These are phyloP conservation scores for Melozone crissalis DNA, from an alignment of 2,113 vertebrate species.

Conservation along the genomic window DNA sequence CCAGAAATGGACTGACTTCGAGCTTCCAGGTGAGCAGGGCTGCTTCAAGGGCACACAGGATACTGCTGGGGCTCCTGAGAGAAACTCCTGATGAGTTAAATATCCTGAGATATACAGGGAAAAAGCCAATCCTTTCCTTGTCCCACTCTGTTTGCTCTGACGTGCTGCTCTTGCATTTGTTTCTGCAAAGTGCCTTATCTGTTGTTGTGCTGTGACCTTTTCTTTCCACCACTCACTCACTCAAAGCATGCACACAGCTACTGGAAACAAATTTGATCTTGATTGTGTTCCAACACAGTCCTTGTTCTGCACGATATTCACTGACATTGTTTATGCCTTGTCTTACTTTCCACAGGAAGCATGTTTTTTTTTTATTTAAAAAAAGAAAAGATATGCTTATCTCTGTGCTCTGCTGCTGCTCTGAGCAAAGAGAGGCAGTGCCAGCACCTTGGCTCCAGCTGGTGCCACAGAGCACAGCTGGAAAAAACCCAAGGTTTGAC, in stretches of 20 bases:
- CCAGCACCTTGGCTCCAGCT: neutral
- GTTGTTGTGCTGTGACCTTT: slow-evolving; percentile 1
- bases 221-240: neutral
- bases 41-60: rapidly evolving
- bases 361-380: neutral
- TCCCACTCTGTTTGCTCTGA: neutral
- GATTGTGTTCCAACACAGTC: neutral
- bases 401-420: neutral
- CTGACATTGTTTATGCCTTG: slow-evolving; percentile 48
- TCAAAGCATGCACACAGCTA: slow-evolving; percentile 9
- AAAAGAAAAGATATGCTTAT: slow-evolving; percentile 1
- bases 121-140: neutral
- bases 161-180: neutral
- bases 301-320: slow-evolving; percentile 16
- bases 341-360: slow-evolving; percentile 63
- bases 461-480: neutral
- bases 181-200: slow-evolving; percentile 11
- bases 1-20: slow-evolving; percentile 94
- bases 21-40: slow-evolving; percentile 85
- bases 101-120: neutral
- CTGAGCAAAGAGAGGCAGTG: neutral
- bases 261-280: slow-evolving; percentile 51
- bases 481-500: neutral
- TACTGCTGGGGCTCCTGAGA: neutral
- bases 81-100: neutral